Evolutionary conservation across 2,888 invertebrate genomes (phyloP), one percentile per base, ranked within the genome.

Genomic region (Drosophila antonietae): DNA sequence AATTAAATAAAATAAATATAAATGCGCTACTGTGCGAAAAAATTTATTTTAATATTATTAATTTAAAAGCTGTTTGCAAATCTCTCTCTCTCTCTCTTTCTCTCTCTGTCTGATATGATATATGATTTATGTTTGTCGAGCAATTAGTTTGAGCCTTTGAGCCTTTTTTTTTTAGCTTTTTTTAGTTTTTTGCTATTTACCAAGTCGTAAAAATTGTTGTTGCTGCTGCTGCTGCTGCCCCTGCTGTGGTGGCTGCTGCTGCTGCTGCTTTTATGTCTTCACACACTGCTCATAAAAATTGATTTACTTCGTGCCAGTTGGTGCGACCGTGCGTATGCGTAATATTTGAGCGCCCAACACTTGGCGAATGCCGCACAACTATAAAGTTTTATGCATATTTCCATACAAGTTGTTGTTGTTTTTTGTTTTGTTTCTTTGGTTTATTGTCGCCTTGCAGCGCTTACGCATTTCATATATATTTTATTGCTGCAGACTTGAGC

Each of bases 381-480:
- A 85, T 84, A 82, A 84, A 81, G 76, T 73, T 82, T 82, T 75
- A 85, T 85, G 84, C 71, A 77, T 74, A 73, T 75, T 63, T 41
- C 9, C 39, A 39, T 55, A 14, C 33, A 52, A 37, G 41, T 55
- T 75, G 41, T 52, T 44, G 20, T 12, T 28, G 28, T 44, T 44
- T 20, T 12, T 68, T 33, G 37, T 61, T 33, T 60, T 57, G 28
- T 37, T 46, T 49, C 35, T 20, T 15, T 52, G 15, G 56, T 53
- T 37, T 68, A 20, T 60, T 65, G 57, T 51, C 41, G 35, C 35
- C 58, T 72, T 62, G 70, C 61, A 62, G 73, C 65, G 67, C 68
- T 83, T 79, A 75, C 81, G 83, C 83, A 86, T 82, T 80, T 87
- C 78, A 81, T 79, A 81, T 67, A 55, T 67, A 41, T 64, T 53